Conservation (phyloP, 2,888 invertebrate species). For the Pterostichus madidus region DNA sequence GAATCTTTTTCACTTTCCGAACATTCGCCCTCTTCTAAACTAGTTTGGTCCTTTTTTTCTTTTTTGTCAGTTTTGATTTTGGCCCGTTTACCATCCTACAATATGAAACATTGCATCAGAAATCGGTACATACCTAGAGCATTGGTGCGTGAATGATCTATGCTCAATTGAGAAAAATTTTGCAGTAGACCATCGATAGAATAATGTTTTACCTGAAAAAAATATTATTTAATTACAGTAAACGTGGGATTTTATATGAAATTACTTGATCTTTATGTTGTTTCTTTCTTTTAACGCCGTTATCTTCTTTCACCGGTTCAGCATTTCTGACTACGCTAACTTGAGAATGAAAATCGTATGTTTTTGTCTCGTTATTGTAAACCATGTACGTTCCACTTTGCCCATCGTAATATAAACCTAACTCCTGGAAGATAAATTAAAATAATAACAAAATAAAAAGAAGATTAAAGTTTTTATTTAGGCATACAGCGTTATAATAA, state of each 20-base stretch:
- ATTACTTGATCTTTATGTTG: slow-evolving; percentile 69
- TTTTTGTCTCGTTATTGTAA: slow-evolving; percentile 87
- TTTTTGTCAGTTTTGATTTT: slow-evolving; percentile 56
- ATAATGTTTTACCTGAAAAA: slow-evolving; percentile 76
- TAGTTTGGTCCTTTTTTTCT: slow-evolving; percentile 72
- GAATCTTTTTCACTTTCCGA: slow-evolving; percentile 77
- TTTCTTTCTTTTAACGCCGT: slow-evolving; percentile 70
- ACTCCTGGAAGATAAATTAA: slow-evolving; percentile 80
- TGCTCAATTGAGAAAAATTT: slow-evolving; percentile 76
- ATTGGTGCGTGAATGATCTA: slow-evolving; percentile 79
- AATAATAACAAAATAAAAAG: slow-evolving; percentile 1
- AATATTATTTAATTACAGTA: slow-evolving; percentile 59
- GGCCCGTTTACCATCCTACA: slow-evolving; percentile 68
- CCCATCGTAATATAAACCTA: slow-evolving; percentile 93
- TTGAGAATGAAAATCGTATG: slow-evolving; percentile 90
- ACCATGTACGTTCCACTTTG: slow-evolving; percentile 90
- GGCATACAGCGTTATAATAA: slow-evolving; percentile 92
- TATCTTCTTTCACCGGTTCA: slow-evolving; percentile 57
- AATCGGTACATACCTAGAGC: slow-evolving; percentile 79
- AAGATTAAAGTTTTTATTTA: slow-evolving; percentile 11
- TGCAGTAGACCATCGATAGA: slow-evolving; percentile 75
- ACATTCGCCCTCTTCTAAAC: slow-evolving; percentile 85
- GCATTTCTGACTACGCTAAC: slow-evolving; percentile 77
- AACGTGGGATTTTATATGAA: slow-evolving; percentile 27
- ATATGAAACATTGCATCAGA: slow-evolving; percentile 67